Evolutionary conservation across 2,797 vertebrate genomes (phyloP).

Genomic region (Coccyzus lansbergi): DNA sequence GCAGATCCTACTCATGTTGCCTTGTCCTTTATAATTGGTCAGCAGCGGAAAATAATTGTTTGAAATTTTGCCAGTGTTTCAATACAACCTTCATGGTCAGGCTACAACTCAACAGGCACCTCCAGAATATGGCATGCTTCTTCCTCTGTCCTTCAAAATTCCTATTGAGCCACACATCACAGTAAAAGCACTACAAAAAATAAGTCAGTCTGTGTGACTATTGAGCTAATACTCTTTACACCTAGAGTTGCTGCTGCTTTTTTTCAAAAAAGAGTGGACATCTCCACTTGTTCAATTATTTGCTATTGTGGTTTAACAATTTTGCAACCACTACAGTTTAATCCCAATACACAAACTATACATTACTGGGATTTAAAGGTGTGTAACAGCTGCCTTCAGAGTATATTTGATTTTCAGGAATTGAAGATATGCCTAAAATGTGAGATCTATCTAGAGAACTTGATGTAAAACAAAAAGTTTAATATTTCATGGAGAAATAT

Average conservation of each 20-base stretch:
- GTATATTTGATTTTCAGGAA: background rate
- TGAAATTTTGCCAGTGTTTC: background rate
- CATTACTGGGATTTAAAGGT: background rate
- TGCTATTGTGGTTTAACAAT: background rate
- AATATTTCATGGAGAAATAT: background rate
- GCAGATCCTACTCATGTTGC: background rate
- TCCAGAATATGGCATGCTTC: background rate
- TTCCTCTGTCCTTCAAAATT: background rate
- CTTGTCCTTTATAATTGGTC: background rate
- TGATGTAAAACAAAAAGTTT: background rate
- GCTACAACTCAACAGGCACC: background rate
- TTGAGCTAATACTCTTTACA: background rate
- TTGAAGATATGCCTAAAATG: background rate
- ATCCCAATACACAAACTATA: background rate
- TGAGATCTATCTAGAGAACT: background rate
- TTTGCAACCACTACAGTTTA: background rate
- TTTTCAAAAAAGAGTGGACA: too few species aligned
- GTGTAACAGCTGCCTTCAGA: background rate
- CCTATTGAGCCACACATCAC: background rate
- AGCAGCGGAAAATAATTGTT: background rate
- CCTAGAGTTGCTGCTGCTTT: background rate
- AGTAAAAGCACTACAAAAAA: background rate
- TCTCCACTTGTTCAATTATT: background rate
- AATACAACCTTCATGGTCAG: background rate
- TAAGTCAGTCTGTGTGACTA: background rate